Conservation (phyloP, 2,888 invertebrate genomes). For the Caenorhabditis macrosperma region DNA sequence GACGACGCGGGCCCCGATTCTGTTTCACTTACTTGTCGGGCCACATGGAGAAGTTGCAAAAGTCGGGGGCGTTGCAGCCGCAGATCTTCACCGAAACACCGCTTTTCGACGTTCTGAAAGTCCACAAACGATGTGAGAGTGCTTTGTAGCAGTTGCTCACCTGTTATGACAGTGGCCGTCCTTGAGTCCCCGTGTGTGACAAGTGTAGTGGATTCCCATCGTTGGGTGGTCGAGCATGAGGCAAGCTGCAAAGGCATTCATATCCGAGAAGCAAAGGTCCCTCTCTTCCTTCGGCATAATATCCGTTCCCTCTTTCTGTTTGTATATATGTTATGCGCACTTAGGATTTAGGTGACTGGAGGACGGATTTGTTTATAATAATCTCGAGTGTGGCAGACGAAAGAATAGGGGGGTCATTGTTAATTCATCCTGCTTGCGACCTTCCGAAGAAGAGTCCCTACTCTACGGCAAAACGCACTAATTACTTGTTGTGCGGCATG, state of each 20-base stretch:
- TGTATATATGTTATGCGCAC: conserved; percentile 45
- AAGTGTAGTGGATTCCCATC: conserved; percentile 70
- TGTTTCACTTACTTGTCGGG: conserved; percentile 62
- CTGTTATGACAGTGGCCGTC: conserved; percentile 58
- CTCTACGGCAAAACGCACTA: conserved; percentile 13
- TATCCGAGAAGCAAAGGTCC: conserved; percentile 4
- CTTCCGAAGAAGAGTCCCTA: not conserved
- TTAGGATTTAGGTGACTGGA: conserved; percentile 46
- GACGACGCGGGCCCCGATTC: not conserved
- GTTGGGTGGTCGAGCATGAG: conserved; percentile 69
- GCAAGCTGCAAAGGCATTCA: conserved; percentile 62
- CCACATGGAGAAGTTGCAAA: conserved; percentile 68
- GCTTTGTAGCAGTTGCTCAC: too few relatives aligned
- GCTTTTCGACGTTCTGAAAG: conserved; percentile 63
- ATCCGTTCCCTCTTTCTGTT: conserved; percentile 28
- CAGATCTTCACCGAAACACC: conserved; percentile 65
- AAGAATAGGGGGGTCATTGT: conserved; percentile 30
- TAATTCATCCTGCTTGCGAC: conserved; percentile 25
- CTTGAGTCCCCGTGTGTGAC: conserved; percentile 63
- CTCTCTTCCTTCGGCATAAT: not conserved
- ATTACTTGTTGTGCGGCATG: conserved; percentile 43
- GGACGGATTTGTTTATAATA: conserved; percentile 57
- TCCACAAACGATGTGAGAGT: too few relatives aligned
- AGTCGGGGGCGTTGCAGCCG: conserved; percentile 61
- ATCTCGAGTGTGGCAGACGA: conserved; percentile 48